Base-by-base conservation (phyloP, 1,140 invertebrate species). In the Argopecten irradians region DNA sequence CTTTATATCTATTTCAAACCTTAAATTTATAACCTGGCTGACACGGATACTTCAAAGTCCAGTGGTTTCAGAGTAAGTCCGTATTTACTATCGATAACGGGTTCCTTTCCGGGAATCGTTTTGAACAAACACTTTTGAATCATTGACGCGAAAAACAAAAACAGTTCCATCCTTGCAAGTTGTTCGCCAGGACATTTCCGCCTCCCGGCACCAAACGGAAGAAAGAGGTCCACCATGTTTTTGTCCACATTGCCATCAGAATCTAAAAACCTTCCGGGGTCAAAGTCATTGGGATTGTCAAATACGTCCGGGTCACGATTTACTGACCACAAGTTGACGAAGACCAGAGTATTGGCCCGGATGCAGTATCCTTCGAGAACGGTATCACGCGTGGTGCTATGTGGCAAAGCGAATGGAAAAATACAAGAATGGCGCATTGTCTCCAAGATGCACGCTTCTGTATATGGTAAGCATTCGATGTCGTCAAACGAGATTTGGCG, bases 111-210 rank as follows among this genome's bases (percentile, higher is more conserved):
- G 1, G 95, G 93, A 34, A 95, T 92, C 14, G 95, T 93, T 39
- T 92, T 22, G 89, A 94, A 93, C 35, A 86, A 90, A 39, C 95
- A 96, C 14, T 96, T 95, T 92, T 97, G 97, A 87, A 98, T 94
- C 19, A 98, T 96, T 9, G 97, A 96, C 3, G 96, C 96, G 86
- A 98, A 97, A 82, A 97, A 96, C 32, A 98, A 43, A 83, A 98
- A 98, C 3, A 97, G 93, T 89, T 97, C 97, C 0, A 96, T 96
- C 86, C 96, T 96, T 0, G 97, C 98, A 71, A 98, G 94, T 0
- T 96, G 95, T 94, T 98, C 97, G 0, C 98, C 98, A 0, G 97
- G 96, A 93, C 98, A 98, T 89, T 97, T 96, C 83, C 94, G 84
- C 71, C 92, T 91, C 19, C 94, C 94, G 0, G 91, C 91, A 1